These are phyloP conservation scores for Planococcus citri DNA, from an alignment of 1,140 invertebrate genomes.

Conservation along the genomic window DNA sequence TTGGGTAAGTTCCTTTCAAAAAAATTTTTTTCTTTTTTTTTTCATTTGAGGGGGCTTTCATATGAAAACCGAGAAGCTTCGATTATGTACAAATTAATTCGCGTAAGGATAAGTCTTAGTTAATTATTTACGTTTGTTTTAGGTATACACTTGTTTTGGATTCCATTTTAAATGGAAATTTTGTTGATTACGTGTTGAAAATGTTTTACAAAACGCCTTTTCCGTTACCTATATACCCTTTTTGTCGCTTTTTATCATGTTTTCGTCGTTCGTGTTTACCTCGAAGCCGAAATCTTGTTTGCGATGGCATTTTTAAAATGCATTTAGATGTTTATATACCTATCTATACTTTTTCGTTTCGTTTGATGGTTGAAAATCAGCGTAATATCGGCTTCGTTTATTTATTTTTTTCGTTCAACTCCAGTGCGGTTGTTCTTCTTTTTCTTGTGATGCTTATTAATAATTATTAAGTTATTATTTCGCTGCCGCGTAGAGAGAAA, in stretches of 20 bases:
- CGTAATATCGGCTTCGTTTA: too few species aligned
- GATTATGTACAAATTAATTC: constrained; percentile 15
- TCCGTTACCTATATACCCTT: background rate
- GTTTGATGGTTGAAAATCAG: too few species aligned
- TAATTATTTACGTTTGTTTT: background rate
- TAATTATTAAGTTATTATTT: too few species aligned
- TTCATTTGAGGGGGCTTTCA: background rate
- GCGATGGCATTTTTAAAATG: too few species aligned
- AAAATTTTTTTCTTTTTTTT: background rate
- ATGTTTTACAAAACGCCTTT: background rate
- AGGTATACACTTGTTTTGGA: background rate
- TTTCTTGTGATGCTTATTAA: too few species aligned
- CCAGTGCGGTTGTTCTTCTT: too few species aligned
- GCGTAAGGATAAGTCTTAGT: constrained; percentile 10
- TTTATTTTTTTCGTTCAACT: too few species aligned
- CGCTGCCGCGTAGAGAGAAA: too few species aligned
- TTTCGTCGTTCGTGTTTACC: background rate
- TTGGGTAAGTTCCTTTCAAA: background rate
- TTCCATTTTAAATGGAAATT: background rate
- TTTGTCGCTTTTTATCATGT: background rate
- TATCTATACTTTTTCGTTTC: too few species aligned
- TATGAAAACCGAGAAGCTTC: constrained; percentile 10
- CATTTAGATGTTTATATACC: too few species aligned
- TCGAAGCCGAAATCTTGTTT: background rate
- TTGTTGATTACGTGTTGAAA: background rate